Base-by-base conservation (phyloP, 1,140 invertebrate genomes). In the Drosophila tropicalis region DNA sequence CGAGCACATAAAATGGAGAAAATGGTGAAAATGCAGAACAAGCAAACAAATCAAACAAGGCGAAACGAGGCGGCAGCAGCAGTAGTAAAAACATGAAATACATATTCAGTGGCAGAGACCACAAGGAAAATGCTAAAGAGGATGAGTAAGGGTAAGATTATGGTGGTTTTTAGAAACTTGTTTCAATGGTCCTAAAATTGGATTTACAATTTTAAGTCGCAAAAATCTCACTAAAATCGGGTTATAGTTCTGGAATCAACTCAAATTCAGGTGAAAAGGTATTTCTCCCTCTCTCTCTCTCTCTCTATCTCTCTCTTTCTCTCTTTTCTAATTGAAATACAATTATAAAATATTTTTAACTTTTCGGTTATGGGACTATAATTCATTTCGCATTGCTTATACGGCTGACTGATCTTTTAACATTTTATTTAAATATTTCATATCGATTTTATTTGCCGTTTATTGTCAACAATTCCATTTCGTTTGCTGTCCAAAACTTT, bases 21-120 rank as follows among this genome's bases (percentile, higher is more conserved):
- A 56, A 51, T 51, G 44, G 44, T 22, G 54, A 56, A 56, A 58
- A 36, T 58, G 56, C 56, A 58, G 32, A 36, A 58, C 56, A 58
- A 58, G 56, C 56, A 58, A 58, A 17, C 15, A 58, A 58, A 58
- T 58, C 32, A 58, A 58, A 58, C 56, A 58, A 58, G 32, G 34
- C 17, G n/a, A 34, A 36, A n/a, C n/a, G n/a, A 19, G 56, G 12
- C 15, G 39, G 56, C 17, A 39, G 29, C 56, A 34, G 32, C 32
- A 34, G 34, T 9, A 36, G 34, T 3, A 12, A 25, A 56, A 25
- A 56, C 54, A 56, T 32, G 17, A 51, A 51, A 36, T 17, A 34
- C 29, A 57, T 17, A 58, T 17, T 36, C 56, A 58, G 56, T n/a
- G 56, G 56, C 56, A 58, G 15, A n/a, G n/a, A 17, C 32, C 32